Evolutionary conservation across 2,113 vertebrate genomes (phyloP).

Genomic region (Colossoma macropomum): DNA sequence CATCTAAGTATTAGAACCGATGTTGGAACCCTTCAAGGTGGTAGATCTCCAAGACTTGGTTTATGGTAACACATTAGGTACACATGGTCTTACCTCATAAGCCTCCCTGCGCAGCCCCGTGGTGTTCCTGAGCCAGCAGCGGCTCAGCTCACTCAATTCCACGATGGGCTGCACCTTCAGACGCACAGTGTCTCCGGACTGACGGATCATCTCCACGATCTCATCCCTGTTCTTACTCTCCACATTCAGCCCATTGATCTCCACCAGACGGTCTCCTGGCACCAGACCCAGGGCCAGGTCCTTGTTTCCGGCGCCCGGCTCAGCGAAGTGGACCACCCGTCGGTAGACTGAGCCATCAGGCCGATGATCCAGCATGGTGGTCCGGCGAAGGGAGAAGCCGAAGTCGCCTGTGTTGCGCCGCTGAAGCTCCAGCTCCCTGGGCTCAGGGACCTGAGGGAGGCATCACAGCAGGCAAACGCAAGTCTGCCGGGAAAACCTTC

Average conservation of each 20-base stretch:
- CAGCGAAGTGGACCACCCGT: slow-evolving; percentile 92
- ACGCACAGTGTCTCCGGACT: slow-evolving; percentile 89
- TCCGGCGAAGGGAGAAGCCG: slow-evolving; percentile 93
- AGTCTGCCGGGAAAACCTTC: slow-evolving; percentile 83
- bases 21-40: not conserved
- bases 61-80: not conserved
- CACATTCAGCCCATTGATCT: slow-evolving; percentile 93
- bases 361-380: slow-evolving; percentile 88
- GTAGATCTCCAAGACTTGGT: not conserved
- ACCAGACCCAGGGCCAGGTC: slow-evolving; percentile 89
- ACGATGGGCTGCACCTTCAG: slow-evolving; percentile 96
- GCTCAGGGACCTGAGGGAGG: slow-evolving; percentile 77
- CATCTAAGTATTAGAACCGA: not conserved
- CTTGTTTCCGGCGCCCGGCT: slow-evolving; percentile 89
- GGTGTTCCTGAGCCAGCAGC: slow-evolving; percentile 87
- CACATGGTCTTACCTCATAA: slow-evolving; percentile 83
- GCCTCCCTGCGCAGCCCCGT: slow-evolving; percentile 74
- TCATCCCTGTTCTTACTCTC: slow-evolving; percentile 92
- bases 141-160: slow-evolving; percentile 93
- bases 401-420: slow-evolving; percentile 93
- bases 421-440: slow-evolving; percentile 88
- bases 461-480: slow-evolving; percentile 82
- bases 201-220: slow-evolving; percentile 98
- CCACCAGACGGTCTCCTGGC: slow-evolving; percentile 92
- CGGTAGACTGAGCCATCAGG: slow-evolving; percentile 85